Conservation (phyloP, 2,888 invertebrate genomes). For the Xylota sylvarum region DNA sequence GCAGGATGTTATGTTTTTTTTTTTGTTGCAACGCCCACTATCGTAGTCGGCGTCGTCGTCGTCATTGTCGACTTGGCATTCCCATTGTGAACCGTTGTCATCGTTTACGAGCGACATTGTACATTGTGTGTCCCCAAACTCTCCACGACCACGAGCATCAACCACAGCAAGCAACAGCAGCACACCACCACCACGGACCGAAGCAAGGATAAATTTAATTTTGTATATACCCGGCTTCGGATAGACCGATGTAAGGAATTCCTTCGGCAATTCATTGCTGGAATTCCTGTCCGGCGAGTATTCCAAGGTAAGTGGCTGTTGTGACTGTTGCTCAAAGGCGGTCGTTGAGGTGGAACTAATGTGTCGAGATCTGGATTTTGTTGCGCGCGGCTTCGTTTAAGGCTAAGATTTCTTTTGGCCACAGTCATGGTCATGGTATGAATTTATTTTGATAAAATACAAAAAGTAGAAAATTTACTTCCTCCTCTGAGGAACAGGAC, state of each 20-base stretch:
- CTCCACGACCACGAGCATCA: conserved; percentile 26
- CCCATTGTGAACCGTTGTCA: conserved; percentile 73
- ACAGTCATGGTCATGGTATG: conserved; percentile 12
- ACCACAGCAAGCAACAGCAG: conserved; percentile 1
- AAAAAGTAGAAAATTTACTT: conserved; percentile 66
- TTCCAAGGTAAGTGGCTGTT: conserved; percentile 38
- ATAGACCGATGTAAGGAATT: conserved; percentile 24
- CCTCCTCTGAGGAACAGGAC: conserved; percentile 82
- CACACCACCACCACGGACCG: conserved; percentile 2
- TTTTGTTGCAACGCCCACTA: conserved; percentile 56
- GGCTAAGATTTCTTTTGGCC: conserved; percentile 27
- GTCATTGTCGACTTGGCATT: conserved; percentile 72
- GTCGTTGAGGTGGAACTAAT: conserved; percentile 20
- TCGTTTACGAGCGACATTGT: conserved; percentile 70
- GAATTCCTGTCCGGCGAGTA: conserved; percentile 28
- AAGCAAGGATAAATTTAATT: conserved; percentile 60
- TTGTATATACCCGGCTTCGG: conserved; percentile 21
- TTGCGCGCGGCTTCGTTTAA: conserved; percentile 13
- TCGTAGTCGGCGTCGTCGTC: conserved; percentile 47
- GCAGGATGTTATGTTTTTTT: conserved; percentile 28
- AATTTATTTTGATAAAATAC: conserved; percentile 41
- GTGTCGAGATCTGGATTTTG: conserved; percentile 4
- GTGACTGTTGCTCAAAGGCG: not conserved
- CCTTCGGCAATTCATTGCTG: conserved; percentile 35
- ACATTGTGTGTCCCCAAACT: conserved; percentile 46